Base-by-base conservation (phyloP, 1,140 invertebrate species). In the Drosophila willistoni region DNA sequence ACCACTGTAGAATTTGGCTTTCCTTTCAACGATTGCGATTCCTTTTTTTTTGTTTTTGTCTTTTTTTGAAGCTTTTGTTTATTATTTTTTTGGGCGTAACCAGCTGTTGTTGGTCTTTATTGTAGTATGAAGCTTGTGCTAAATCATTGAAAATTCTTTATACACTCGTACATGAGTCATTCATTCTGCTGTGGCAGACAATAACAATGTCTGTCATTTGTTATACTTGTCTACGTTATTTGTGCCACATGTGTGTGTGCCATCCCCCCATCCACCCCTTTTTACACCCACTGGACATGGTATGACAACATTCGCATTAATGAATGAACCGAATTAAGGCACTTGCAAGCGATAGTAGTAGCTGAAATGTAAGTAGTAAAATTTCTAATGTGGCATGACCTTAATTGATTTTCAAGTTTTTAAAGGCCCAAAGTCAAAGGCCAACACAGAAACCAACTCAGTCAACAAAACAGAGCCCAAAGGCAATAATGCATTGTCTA, bases 401-500 rank as follows among this genome's bases (percentile, higher is more conserved):
- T 39, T 59, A 59, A 59, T 59, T 59, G 56, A 59, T 59, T 59
- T 59, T 59, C 33, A 4, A 5, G 14, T 36, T 51, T 12, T 47
- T 9, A 10, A 33, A 39, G 17, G 33, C 56, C 33, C 34, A 39
- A 59, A 59, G 56, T 36, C 56, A 59, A 59, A 59, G 56, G 56
- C 56, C 56, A 59, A 19, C 33, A 12, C 25, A 33, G 17, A 29
- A 29, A 33, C 54, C n/a, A 13, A 56, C 9, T 19, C 17, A 12
- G 14, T 14, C 29, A 34, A 36, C 33, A 17, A 19, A 36, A 25
- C 12, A 19, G 34, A 59, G 56, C 33, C 56, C 17, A 59, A 59
- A 36, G 33, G 34, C 56, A 36, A 59, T 59, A 59, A 59, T 59
- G 56, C 54, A 57, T 47, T 51, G 55, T 71, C 56, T 44, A 51